Evolutionary conservation across 1,140 invertebrate species (phyloP).

Genomic region (Sminthurinus signatus): DNA sequence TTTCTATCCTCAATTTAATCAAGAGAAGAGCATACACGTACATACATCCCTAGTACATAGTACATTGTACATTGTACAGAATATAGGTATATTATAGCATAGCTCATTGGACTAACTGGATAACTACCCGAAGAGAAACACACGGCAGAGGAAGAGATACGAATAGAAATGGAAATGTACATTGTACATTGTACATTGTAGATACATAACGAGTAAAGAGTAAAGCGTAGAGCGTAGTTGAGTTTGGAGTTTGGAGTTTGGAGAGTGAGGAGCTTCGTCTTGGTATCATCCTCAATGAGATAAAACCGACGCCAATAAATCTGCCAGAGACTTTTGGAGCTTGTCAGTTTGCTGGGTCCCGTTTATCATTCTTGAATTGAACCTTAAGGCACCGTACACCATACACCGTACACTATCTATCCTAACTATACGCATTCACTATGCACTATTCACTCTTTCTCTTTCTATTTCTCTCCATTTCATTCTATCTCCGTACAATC

Average conservation of each 20-base stretch:
- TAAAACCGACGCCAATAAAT: constrained; percentile 41
- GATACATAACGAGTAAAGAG: background rate
- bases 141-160: background rate
- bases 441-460: too few relatives aligned
- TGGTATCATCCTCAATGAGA: constrained; percentile 38
- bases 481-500: constrained; percentile 35
- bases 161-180: background rate
- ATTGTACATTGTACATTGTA: background rate
- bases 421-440: too few relatives aligned
- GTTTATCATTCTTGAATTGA: constrained; percentile 40
- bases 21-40: too few relatives aligned
- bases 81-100: too few relatives aligned
- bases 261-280: background rate
- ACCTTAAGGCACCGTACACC: constrained; percentile 37
- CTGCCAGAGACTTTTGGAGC: constrained; percentile 38
- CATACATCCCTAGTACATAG: too few relatives aligned
- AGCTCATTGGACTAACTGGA: too few relatives aligned
- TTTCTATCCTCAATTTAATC: too few relatives aligned
- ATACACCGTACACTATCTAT: too few relatives aligned
- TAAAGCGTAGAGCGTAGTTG: too few relatives aligned
- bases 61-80: too few relatives aligned
- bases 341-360: constrained; percentile 32
- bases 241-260: too few relatives aligned
- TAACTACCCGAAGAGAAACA: too few relatives aligned
- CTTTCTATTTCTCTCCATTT: constrained; percentile 19